These are phyloP conservation scores for Pseudotriccus pelzelni DNA, from an alignment of 2,797 vertebrate genomes.

Conservation along the genomic window DNA sequence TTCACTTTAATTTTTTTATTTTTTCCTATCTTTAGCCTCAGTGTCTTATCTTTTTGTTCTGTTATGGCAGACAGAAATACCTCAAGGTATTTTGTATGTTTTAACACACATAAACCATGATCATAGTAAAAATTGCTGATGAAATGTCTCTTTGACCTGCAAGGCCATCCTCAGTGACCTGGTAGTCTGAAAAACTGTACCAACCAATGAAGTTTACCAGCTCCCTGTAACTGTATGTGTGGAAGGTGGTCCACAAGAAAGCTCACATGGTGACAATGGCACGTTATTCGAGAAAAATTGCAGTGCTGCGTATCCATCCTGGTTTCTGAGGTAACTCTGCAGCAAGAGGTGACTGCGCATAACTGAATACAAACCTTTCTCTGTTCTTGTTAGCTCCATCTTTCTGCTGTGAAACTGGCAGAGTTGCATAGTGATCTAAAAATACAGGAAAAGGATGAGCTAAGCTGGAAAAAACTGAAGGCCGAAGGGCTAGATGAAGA, in stretches of 20 bases:
- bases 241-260: background rate
- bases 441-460: constrained; percentile 94
- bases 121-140: background rate
- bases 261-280: background rate
- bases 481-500: constrained; percentile 89
- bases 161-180: background rate
- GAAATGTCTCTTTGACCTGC: background rate
- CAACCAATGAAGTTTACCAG: background rate
- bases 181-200: background rate
- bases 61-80: background rate
- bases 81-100: background rate
- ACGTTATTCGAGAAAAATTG: background rate
- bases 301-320: rapidly evolving
- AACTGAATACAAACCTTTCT: background rate
- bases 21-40: background rate
- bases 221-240: rapidly evolving
- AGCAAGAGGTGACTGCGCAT: background rate
- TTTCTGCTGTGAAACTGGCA: constrained; percentile 85
- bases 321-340: background rate
- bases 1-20: background rate
- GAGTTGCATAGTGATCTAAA: constrained; percentile 95
- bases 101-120: background rate
- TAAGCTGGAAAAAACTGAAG: constrained; percentile 94
- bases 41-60: background rate
- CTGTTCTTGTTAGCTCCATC: constrained; percentile 79